Conservation (phyloP, 2,797 vertebrate genomes). For the Thripadectes ignobilis region DNA sequence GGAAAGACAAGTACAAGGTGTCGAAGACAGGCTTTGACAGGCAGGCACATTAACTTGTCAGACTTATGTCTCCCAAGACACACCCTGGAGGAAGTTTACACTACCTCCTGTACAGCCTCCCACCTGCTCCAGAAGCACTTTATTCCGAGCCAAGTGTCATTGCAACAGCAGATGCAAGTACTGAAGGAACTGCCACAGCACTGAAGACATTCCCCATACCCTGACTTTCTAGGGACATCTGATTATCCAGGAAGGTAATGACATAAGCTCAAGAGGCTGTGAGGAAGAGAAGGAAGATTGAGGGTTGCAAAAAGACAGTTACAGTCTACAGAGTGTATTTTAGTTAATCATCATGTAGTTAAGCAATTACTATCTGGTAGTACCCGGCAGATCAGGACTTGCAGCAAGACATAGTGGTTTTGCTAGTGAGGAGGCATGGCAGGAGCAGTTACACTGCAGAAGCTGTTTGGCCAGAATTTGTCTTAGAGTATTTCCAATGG, state of each 20-base stretch:
- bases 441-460: not conserved
- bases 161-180: not conserved
- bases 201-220: not conserved
- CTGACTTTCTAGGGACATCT: not conserved
- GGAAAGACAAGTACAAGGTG: not conserved
- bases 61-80: not conserved
- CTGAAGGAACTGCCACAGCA: not conserved
- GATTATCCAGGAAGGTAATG: not conserved
- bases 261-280: not conserved
- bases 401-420: not conserved
- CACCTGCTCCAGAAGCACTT: not conserved
- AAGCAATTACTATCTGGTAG: not conserved
- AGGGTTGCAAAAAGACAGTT: not conserved
- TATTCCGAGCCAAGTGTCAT: not conserved
- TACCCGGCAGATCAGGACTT: not conserved
- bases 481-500: not conserved
- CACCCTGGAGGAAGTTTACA: not conserved
- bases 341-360: not conserved
- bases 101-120: not conserved
- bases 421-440: not conserved
- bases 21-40: not conserved
- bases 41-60: not conserved
- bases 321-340: not conserved
- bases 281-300: not conserved
- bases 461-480: not conserved